A percentile compares a stretch with the other conserved stretches of the same genome.
phyloP scores from a whole-genome alignment of 2,888 invertebrate species.

The Labia minor region DNA sequence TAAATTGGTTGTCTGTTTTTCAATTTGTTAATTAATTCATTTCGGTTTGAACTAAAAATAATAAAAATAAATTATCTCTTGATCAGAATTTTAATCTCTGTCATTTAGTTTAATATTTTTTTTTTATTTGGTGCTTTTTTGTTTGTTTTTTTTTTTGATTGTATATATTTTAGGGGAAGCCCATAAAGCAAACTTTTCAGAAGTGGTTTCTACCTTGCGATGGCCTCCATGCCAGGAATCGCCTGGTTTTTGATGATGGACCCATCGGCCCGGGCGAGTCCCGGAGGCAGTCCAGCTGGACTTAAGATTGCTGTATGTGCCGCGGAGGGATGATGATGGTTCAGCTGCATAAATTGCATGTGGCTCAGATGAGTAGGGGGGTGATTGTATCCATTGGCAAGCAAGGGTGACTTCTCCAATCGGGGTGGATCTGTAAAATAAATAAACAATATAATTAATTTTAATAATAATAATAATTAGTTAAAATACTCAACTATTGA shows the following conservation, averaged over 20 bases:
- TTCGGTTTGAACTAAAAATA: no score
- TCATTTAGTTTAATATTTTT: no score
- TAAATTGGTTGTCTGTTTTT: no score
- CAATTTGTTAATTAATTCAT: no score
- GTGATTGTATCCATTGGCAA: constrained; percentile 90
- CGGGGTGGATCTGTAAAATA: constrained; percentile 63
- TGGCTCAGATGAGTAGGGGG: constrained; percentile 84
- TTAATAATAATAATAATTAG: not conserved
- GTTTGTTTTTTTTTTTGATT: not conserved
- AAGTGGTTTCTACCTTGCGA: constrained; percentile 58
- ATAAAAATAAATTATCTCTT: no score
- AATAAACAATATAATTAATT: no score
- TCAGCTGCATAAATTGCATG: constrained; percentile 90
- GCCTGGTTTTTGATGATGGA: constrained; percentile 72
- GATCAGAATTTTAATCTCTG: no score
- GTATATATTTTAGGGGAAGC: no score
- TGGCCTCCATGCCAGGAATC: constrained; percentile 80
- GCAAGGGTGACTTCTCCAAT: constrained; percentile 81
- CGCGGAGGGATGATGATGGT: constrained; percentile 47
- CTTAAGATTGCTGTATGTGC: constrained; percentile 70
- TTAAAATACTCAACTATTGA: no score
- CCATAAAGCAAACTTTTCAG: no score
- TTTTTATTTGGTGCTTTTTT: no score
- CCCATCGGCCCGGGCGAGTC: constrained; percentile 69
- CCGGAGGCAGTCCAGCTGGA: constrained; percentile 70